Evolutionary conservation across 2,888 invertebrate genomes (phyloP).

Genomic region (Drosophila nr. medialis): DNA sequence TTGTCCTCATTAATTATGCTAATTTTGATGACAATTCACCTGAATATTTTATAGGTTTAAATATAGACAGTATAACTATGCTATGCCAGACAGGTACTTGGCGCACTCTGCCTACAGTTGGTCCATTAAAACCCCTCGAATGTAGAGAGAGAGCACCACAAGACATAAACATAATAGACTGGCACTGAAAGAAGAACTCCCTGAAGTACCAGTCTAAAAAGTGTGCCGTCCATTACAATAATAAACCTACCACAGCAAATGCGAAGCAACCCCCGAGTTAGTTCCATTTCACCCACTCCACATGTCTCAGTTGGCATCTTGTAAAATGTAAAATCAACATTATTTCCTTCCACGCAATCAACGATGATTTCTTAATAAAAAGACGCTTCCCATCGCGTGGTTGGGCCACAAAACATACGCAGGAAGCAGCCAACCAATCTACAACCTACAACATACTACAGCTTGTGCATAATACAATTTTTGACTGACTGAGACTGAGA

Average conservation of each 20-base stretch:
- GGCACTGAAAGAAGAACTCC: slow-evolving; percentile 37
- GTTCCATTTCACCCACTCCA: slow-evolving; percentile 21
- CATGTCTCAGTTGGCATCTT: slow-evolving; percentile 46
- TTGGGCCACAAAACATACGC: slow-evolving; percentile 31
- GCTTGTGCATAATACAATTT: slow-evolving; percentile 74
- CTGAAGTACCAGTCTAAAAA: slow-evolving; percentile 47
- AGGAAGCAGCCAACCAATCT: slow-evolving; percentile 39
- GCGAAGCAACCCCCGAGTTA: slow-evolving; percentile 43
- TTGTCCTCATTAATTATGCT: slow-evolving; percentile 40
- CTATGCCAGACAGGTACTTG: slow-evolving; percentile 31
- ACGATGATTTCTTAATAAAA: slow-evolving; percentile 80
- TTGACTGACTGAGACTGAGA: slow-evolving; percentile 60
- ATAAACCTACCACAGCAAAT: slow-evolving; percentile 64
- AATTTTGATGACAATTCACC: slow-evolving; percentile 33
- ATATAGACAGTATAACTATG: not conserved
- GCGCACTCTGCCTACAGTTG: slow-evolving; percentile 1
- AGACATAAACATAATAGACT: slow-evolving; percentile 60
- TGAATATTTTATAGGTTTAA: slow-evolving; percentile 34
- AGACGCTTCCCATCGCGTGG: slow-evolving; percentile 40
- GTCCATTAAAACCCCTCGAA: slow-evolving; percentile 53
- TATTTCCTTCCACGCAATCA: slow-evolving; percentile 79
- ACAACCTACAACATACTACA: slow-evolving; percentile 37
- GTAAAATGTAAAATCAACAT: slow-evolving; percentile 75
- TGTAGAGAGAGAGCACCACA: slow-evolving; percentile 26
- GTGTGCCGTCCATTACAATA: slow-evolving; percentile 71